Conservation (phyloP, 2,797 vertebrate genomes). For the Acanthis flammea region DNA sequence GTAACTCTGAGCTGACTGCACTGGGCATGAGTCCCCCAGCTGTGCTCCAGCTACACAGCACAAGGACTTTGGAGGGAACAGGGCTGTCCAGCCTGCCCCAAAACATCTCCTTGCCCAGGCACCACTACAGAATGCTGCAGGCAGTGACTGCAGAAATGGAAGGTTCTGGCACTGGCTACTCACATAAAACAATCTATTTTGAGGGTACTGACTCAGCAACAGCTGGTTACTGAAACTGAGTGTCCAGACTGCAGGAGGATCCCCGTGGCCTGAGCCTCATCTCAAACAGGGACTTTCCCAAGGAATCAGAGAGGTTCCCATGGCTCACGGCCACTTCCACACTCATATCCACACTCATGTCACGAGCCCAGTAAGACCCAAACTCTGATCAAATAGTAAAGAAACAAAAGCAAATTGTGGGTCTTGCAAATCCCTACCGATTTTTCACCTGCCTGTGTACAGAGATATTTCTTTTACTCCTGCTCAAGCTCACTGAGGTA, state of each 20-base stretch:
- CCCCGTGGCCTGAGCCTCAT: background rate
- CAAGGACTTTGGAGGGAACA: background rate
- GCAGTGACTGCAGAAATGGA: background rate
- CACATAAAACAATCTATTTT: background rate
- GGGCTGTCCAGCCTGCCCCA: background rate
- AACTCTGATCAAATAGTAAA: background rate
- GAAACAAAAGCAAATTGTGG: background rate
- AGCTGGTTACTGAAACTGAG: background rate
- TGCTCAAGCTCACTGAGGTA: background rate
- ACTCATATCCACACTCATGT: background rate
- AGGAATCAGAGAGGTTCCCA: background rate
- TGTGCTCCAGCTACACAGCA: background rate
- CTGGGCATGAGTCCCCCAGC: background rate
- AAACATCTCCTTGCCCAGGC: background rate
- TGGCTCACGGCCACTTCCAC: background rate
- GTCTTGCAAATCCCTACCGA: background rate
- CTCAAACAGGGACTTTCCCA: background rate
- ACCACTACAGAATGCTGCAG: background rate
- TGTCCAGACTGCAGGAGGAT: background rate
- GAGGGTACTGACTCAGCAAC: background rate
- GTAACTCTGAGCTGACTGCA: background rate
- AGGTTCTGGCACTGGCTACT: background rate
- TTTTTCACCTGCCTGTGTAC: background rate
- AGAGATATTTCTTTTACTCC: background rate
- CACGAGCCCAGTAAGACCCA: background rate